Conservation (phyloP, 2,113 vertebrate genomes). For the Empidonax alnorum region DNA sequence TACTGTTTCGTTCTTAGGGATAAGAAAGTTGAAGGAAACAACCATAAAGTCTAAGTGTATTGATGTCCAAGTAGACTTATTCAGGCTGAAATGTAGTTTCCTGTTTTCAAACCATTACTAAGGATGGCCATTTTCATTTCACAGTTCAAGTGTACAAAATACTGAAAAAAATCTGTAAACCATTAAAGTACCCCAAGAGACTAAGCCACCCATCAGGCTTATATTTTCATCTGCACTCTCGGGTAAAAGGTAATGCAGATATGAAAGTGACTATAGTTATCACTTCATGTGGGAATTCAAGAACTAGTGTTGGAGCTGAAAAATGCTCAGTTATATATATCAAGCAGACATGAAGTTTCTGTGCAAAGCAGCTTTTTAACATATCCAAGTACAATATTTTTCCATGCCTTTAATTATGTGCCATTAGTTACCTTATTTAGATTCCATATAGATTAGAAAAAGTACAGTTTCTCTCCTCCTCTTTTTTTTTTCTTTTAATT, state of each 20-base stretch:
- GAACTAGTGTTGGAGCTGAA: background rate
- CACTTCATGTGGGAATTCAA: background rate
- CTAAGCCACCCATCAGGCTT: background rate
- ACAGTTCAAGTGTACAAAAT: background rate
- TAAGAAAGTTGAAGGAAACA: background rate
- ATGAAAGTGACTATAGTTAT: background rate
- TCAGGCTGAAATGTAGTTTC: background rate
- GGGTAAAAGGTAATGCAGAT: background rate
- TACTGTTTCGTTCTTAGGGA: background rate
- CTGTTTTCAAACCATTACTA: background rate
- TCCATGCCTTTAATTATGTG: background rate
- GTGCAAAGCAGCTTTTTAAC: background rate
- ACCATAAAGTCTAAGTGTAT: background rate
- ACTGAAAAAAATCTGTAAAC: background rate
- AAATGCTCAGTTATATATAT: background rate
- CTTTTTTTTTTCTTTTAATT: background rate
- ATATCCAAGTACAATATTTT: background rate
- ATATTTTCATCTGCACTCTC: background rate
- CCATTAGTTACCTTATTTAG: background rate
- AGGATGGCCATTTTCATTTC: background rate
- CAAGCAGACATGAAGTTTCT: background rate
- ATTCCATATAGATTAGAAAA: background rate
- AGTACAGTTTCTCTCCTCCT: fast-evolving
- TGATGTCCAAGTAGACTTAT: background rate
- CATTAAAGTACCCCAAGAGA: background rate